phyloP scores from a whole-genome alignment of 1,140 invertebrate genomes.

The Hycleus phaleratus region DNA sequence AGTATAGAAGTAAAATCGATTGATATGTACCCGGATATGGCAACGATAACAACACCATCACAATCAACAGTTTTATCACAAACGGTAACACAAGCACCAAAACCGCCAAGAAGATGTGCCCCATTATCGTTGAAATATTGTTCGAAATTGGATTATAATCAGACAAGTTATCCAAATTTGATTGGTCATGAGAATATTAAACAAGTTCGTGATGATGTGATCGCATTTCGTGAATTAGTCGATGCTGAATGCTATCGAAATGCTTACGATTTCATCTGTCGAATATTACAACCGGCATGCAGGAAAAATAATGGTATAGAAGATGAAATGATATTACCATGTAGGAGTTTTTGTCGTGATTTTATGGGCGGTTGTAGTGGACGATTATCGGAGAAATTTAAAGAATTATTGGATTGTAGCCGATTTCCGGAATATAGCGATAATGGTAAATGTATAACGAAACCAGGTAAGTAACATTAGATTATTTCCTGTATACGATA shows the following conservation, averaged over 20 bases:
- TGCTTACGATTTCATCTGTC: conserved; percentile 79
- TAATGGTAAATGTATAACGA: conserved; percentile 61
- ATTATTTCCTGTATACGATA: not conserved
- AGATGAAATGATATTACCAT: conserved; percentile 59
- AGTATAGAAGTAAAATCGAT: conserved; percentile 60
- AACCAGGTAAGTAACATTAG: conserved; percentile 53
- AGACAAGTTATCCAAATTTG: conserved; percentile 77
- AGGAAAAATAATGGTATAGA: conserved; percentile 36
- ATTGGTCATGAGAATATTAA: conserved; percentile 55
- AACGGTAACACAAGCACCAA: conserved; percentile 43
- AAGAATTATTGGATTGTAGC: conserved; percentile 66
- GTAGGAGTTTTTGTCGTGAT: conserved; percentile 75
- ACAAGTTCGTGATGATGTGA: conserved; percentile 67
- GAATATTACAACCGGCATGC: conserved; percentile 74
- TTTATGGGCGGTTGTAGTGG: conserved; percentile 76
- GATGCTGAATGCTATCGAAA: conserved; percentile 81
- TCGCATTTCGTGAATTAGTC: conserved; percentile 74
- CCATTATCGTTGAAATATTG: conserved; percentile 63
- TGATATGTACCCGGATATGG: conserved; percentile 41
- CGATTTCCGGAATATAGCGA: conserved; percentile 72
- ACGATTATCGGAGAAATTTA: conserved; percentile 60
- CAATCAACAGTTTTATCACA: conserved; percentile 33
- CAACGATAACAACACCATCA: conserved; percentile 48
- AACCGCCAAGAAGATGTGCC: conserved; percentile 58
- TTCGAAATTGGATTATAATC: conserved; percentile 63